phyloP scores from a whole-genome alignment of 2,797 vertebrate genomes.

The Setipinna tenuifilis region DNA sequence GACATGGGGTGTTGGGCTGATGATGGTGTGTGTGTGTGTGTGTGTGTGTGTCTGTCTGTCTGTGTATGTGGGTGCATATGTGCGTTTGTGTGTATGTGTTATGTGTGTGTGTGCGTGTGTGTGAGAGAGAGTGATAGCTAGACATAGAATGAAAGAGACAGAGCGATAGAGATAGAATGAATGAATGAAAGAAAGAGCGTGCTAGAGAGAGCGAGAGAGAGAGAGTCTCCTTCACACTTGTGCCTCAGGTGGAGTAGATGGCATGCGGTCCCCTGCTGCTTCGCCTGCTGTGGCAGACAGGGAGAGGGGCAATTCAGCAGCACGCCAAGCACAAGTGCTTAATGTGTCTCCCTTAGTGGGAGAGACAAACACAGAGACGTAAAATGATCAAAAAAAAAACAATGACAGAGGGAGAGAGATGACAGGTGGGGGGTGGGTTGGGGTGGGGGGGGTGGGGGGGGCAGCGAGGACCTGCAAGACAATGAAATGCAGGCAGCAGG shows the following conservation, averaged over 20 bases:
- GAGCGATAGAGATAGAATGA: too few species aligned
- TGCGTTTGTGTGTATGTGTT: conserved; percentile 26
- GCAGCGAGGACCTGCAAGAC: neutral
- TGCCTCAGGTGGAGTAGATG: conserved; percentile 12
- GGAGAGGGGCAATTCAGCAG: conserved; percentile 3
- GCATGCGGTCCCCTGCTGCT: conserved; percentile 4
- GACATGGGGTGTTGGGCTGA: neutral
- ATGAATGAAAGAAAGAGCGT: too few species aligned
- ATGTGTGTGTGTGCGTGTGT: neutral
- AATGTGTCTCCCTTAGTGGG: conserved; percentile 6
- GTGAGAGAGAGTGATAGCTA: neutral
- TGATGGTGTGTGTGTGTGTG: conserved; percentile 6
- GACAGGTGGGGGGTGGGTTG: too few species aligned
- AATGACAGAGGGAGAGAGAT: neutral
- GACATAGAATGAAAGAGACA: neutral
- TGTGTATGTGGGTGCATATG: conserved; percentile 13
- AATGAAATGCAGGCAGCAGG: neutral
- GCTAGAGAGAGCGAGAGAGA: too few species aligned
- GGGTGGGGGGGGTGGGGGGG: too few species aligned
- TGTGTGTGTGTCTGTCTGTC: neutral
- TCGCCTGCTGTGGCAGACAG: neutral
- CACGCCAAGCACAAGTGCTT: neutral
- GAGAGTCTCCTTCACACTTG: neutral
- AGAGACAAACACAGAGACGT: neutral
- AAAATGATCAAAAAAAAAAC: neutral